phyloP scores from a whole-genome alignment of 2,888 invertebrate species.

The Aquatica leii region DNA sequence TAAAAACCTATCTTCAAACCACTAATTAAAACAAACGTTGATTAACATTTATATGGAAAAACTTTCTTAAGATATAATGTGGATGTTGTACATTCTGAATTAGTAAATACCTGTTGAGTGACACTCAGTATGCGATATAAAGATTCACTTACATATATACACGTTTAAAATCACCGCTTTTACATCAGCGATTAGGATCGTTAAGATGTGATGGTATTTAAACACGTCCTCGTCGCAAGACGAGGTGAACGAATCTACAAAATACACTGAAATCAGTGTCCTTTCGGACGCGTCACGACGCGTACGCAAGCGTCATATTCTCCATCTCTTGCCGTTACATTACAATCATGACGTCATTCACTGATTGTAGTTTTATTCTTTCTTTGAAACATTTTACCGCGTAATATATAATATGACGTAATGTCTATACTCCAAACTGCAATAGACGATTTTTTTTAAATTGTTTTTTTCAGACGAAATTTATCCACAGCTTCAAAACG shows the following conservation, averaged over 20 bases:
- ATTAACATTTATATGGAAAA: conserved; percentile 12
- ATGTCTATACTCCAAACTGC: conserved; percentile 17
- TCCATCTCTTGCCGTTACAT: conserved; percentile 28
- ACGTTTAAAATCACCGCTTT: too few relatives aligned
- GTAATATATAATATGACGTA: conserved; percentile 7
- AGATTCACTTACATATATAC: too few relatives aligned
- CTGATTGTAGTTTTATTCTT: conserved; percentile 28
- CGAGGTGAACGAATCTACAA: conserved; percentile 39
- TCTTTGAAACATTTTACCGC: conserved; percentile 11
- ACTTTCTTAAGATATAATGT: neutral
- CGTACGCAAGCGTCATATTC: conserved; percentile 41
- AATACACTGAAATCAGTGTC: conserved; percentile 33
- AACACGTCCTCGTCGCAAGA: conserved; percentile 35
- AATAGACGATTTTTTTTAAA: too few relatives aligned
- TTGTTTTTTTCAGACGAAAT: too few relatives aligned
- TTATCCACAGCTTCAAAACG: too few relatives aligned
- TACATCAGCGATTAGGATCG: too few relatives aligned
- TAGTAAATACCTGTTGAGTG: conserved; percentile 5
- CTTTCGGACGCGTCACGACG: conserved; percentile 35
- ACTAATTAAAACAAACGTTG: conserved; percentile 1
- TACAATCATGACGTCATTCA: conserved; percentile 30
- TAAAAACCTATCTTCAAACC: neutral
- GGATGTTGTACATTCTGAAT: neutral
- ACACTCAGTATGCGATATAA: too few relatives aligned
- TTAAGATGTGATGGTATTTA: too few relatives aligned